Evolutionary conservation across 2,113 vertebrate species (phyloP).

Genomic region (Callochromis pleurospilus): DNA sequence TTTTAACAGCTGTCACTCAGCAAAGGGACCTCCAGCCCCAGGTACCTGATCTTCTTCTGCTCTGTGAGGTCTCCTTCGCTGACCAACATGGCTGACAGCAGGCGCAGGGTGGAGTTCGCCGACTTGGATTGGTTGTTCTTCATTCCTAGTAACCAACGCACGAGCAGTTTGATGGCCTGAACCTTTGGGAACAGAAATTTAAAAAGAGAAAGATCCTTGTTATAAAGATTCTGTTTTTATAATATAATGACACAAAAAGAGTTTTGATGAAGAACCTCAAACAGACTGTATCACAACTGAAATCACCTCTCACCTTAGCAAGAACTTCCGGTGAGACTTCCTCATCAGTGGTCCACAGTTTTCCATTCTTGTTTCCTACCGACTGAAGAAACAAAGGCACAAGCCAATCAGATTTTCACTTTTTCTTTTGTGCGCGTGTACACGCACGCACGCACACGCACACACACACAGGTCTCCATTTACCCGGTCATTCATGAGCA

Average conservation of each 20-base stretch:
- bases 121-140: constrained; percentile 99
- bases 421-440: accelerated
- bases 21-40: not conserved
- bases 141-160: constrained; percentile 97
- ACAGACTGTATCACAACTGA: not conserved
- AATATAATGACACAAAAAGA: not conserved
- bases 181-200: constrained; percentile 69
- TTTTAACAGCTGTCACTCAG: not conserved
- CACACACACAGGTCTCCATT: constrained; percentile 9
- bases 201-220: not conserved
- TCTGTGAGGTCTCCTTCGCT: constrained; percentile 98
- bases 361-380: constrained; percentile 94
- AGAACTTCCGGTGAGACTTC: constrained; percentile 96
- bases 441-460: not conserved
- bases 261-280: not conserved
- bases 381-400: constrained; percentile 69
- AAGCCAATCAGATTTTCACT: not conserved
- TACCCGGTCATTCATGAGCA: constrained; percentile 98
- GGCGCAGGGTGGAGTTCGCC: constrained; percentile 92
- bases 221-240: not conserved
- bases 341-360: constrained; percentile 95
- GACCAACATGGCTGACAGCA: constrained; percentile 95
- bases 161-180: constrained; percentile 95
- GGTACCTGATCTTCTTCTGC: constrained; percentile 95
- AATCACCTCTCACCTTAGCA: constrained; percentile 79